Evolutionary conservation across 1,140 invertebrate genomes (phyloP).

Genomic region (Drosophila subpulchrella): DNA sequence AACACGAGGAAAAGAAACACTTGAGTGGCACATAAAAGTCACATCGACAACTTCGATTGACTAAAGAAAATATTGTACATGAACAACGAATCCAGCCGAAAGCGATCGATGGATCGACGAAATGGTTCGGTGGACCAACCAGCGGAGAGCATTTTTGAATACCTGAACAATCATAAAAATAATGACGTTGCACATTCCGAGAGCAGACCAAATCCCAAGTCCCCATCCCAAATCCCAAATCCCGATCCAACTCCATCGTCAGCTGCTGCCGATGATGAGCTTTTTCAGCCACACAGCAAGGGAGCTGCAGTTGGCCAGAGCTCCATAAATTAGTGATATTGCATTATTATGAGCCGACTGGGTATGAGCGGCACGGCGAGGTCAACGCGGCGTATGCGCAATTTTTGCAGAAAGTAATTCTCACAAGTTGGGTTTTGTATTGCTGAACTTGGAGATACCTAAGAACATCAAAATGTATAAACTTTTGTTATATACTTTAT

Average conservation of each 20-base stretch:
- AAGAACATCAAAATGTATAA: not conserved
- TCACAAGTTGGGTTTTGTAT: not conserved
- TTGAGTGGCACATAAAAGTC: conserved; percentile 82
- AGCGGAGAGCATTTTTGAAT: conserved; percentile 63
- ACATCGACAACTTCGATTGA: conserved; percentile 83
- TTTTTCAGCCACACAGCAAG: conserved; percentile 66
- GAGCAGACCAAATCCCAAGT: conserved; percentile 25
- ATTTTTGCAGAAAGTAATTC: conserved; percentile 55
- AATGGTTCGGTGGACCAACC: conserved; percentile 46
- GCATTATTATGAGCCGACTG: conserved; percentile 62
- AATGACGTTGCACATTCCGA: conserved; percentile 81
- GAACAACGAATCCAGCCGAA: conserved; percentile 24
- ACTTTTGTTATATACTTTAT: not conserved
- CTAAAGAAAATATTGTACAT: conserved; percentile 81
- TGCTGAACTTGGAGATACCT: conserved; percentile 16
- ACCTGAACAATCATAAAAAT: conserved; percentile 82
- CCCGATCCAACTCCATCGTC: conserved; percentile 36
- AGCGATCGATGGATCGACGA: conserved; percentile 33
- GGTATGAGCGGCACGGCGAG: conserved; percentile 35
- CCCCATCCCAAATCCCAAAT: conserved; percentile 13
- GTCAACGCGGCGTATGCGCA: conserved; percentile 77
- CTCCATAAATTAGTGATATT: conserved; percentile 81
- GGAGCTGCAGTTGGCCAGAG: conserved; percentile 27
- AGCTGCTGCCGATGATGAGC: conserved; percentile 53
- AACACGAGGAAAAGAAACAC: conserved; percentile 51